Conservation (phyloP, 2,113 vertebrate genomes). For the Tupaia tana region DNA sequence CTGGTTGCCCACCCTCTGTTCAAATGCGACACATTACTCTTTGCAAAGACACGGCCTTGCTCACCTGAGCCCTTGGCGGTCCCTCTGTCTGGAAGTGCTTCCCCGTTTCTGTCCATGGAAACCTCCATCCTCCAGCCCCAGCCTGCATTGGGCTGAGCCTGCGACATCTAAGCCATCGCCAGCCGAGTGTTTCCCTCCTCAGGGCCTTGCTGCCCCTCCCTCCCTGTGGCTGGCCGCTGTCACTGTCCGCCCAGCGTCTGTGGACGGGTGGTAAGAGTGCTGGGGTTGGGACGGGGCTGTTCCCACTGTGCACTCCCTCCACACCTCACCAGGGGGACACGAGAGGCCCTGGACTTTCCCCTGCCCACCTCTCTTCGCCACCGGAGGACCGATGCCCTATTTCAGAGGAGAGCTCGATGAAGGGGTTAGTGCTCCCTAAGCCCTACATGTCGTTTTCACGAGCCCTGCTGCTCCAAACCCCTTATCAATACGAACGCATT, state of each 20-base stretch:
- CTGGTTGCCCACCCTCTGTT: accelerated
- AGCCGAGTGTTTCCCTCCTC: neutral
- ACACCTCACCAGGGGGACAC: accelerated
- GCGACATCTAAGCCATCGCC: neutral
- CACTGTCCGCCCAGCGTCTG: neutral
- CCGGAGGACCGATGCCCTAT: neutral
- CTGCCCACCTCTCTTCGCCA: neutral
- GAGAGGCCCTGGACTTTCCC: neutral
- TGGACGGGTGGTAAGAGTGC: neutral
- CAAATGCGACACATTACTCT: neutral
- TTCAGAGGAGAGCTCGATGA: neutral
- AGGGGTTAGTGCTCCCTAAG: neutral
- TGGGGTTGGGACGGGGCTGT: neutral
- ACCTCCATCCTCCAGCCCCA: neutral
- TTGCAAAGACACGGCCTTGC: neutral
- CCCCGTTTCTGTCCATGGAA: neutral
- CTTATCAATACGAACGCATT: neutral
- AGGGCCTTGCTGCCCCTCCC: neutral
- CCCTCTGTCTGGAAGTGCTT: neutral
- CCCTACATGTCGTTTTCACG: no score
- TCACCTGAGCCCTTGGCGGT: accelerated
- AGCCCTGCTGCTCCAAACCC: neutral
- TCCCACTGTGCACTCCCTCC: neutral
- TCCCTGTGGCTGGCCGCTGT: neutral
- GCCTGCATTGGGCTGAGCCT: neutral